A percentile compares a stretch with the other conserved stretches of the same genome.
Conservation (phyloP, 2,113 vertebrate species). For the Cololabis saira region DNA sequence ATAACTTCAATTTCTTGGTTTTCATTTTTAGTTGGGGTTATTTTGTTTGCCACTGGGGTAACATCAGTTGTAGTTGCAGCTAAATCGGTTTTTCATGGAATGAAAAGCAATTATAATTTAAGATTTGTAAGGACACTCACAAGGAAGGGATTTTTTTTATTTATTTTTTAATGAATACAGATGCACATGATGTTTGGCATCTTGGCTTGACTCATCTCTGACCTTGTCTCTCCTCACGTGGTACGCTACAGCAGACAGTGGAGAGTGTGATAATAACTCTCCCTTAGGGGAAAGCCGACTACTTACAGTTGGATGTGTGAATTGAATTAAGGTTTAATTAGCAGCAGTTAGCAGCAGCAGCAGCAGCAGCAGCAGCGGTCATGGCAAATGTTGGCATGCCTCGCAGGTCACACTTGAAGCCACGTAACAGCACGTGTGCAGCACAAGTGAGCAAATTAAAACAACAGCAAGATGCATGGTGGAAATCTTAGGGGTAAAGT, state of each 20-base stretch:
- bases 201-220: background rate
- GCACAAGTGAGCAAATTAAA: background rate
- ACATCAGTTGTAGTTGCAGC: background rate
- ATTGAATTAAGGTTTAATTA: conserved; percentile 37
- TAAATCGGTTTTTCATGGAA: too few relatives aligned
- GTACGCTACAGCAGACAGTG: conserved; percentile 12
- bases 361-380: background rate
- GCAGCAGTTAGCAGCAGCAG: background rate
- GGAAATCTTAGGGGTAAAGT: too few relatives aligned
- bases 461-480: too few relatives aligned
- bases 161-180: background rate
- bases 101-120: background rate
- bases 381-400: conserved; percentile 6
- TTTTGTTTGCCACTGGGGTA: background rate
- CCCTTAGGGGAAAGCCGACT: conserved; percentile 1
- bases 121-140: background rate
- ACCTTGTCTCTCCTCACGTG: conserved; percentile 12
- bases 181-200: conserved; percentile 4
- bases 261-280: conserved; percentile 25
- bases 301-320: conserved; percentile 27
- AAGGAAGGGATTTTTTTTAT: background rate
- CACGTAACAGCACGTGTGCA: conserved; percentile 12
- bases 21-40: background rate
- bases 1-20: background rate
- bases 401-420: conserved; percentile 11